A percentile compares a stretch with the other conserved stretches of the same genome.
Evolutionary conservation across 2,888 invertebrate genomes (phyloP).

Genomic region (Polymixis lichenea): DNA sequence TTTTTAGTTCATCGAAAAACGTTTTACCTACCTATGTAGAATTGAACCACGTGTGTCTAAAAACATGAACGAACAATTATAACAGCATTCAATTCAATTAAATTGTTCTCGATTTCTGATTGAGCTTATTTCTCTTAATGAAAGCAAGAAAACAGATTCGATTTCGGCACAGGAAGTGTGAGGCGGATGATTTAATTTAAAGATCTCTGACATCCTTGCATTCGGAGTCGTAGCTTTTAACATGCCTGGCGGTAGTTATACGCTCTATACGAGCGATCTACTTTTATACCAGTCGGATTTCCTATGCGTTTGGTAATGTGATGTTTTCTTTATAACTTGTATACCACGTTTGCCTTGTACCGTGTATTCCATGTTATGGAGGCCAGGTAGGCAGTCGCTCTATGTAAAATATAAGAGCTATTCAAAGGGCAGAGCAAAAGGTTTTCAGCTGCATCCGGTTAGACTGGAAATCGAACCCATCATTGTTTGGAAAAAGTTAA

Average conservation of each 20-base stretch:
- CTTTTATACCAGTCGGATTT: too few species aligned
- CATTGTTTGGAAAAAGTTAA: too few species aligned
- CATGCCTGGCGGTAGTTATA: too few species aligned
- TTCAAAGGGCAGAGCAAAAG: too few species aligned
- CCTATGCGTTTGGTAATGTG: too few species aligned
- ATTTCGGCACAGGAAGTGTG: neutral
- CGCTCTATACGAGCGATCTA: neutral
- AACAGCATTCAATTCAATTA: neutral
- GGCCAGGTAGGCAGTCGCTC: too few species aligned
- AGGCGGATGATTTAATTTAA: neutral
- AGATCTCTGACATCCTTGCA: neutral
- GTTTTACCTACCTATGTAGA: constrained; percentile 5
- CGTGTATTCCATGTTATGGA: too few species aligned
- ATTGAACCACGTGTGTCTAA: neutral
- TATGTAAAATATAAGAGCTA: too few species aligned
- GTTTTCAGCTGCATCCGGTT: too few species aligned
- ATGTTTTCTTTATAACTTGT: too few species aligned
- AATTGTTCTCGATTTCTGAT: neutral
- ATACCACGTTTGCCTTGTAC: too few species aligned
- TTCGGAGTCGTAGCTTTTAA: neutral
- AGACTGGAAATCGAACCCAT: too few species aligned
- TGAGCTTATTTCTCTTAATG: neutral
- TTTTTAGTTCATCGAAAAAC: constrained; percentile 14
- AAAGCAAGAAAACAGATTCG: neutral
- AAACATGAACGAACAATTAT: constrained; percentile 24